Conservation (phyloP, 2,113 vertebrate genomes). For the Gambusia holbrooki region DNA sequence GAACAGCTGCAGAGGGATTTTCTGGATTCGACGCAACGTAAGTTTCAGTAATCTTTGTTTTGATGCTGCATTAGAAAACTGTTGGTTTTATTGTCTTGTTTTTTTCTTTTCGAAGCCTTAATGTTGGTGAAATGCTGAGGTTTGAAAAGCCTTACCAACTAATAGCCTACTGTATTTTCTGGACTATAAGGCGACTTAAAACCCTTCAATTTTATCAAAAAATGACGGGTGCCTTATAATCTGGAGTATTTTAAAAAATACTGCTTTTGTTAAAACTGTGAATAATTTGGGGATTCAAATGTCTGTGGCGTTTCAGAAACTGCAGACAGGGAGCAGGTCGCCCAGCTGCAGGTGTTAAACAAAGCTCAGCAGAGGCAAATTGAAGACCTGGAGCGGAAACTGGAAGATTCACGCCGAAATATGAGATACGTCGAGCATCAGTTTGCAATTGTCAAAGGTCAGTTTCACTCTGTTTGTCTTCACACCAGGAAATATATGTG, state of each 20-base stretch:
- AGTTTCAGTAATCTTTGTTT: slow-evolving; percentile 57
- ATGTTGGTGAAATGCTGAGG: background rate
- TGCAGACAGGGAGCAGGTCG: slow-evolving; percentile 85
- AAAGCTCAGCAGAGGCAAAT: slow-evolving; percentile 91
- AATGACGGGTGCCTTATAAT: too few species aligned
- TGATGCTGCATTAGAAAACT: background rate
- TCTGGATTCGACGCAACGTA: slow-evolving; percentile 85
- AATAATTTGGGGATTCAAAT: background rate
- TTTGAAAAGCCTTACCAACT: background rate
- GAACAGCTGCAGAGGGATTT: slow-evolving; percentile 89
- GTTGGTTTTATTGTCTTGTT: background rate
- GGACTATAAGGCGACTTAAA: too few species aligned
- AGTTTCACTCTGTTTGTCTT: slow-evolving; percentile 18
- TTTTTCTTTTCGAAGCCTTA: background rate
- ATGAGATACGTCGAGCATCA: slow-evolving; percentile 93
- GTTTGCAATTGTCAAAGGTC: slow-evolving; percentile 91
- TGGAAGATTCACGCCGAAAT: slow-evolving; percentile 89
- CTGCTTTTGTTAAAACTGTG: background rate
- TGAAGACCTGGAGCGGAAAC: slow-evolving; percentile 86
- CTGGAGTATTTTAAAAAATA: background rate
- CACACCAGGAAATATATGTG: background rate
- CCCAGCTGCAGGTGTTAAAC: slow-evolving; percentile 91
- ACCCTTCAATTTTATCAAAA: too few species aligned
- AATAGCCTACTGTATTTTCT: background rate
- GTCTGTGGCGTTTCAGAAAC: slow-evolving; percentile 77